Evolutionary conservation across 2,113 vertebrate species (phyloP), one percentile per base, ranked within the genome.

Genomic region (Symphodus melops): DNA sequence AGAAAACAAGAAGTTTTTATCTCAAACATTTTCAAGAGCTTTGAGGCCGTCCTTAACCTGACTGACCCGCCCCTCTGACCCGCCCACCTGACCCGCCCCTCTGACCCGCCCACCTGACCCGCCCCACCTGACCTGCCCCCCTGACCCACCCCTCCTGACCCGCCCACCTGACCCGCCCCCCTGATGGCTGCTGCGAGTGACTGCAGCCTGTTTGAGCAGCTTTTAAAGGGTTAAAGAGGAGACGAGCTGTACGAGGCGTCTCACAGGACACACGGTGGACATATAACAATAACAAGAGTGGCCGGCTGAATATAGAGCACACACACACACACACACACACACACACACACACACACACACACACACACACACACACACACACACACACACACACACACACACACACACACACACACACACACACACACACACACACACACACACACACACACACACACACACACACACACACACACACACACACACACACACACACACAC

Each of bases 201-300:
- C n/a, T n/a, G n/a, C n/a, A n/a, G n/a, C n/a, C n/a, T n/a, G n/a
- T n/a, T n/a, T n/a, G n/a, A n/a, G n/a, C n/a, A n/a, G n/a, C n/a
- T n/a, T n/a, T n/a, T n/a, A n/a, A n/a, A n/a, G n/a, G n/a, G n/a
- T n/a, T n/a, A n/a, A n/a, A n/a, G n/a, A n/a, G n/a, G n/a, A n/a
- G n/a, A n/a, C n/a, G n/a, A n/a, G n/a, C n/a, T n/a, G n/a, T n/a
- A n/a, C n/a, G n/a, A 39, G 6, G 8, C 37, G 12, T 61, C 20
- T 61, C 39, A 1, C 16, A 51, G 44, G 44, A 49, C 46, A 20
- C 13, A 23, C 14, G 10, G 25, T 10, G n/a, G 49, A 16, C 20
- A 53, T 41, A 23, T 23, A 21, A 70, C 68, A 70, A 48, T 48
- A 48, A 70, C 28, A 39, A 54, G 37, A 42, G 44, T 36, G 19